Base-by-base conservation (phyloP, 2,888 invertebrate genomes). In the Eupelmus urozonus region DNA sequence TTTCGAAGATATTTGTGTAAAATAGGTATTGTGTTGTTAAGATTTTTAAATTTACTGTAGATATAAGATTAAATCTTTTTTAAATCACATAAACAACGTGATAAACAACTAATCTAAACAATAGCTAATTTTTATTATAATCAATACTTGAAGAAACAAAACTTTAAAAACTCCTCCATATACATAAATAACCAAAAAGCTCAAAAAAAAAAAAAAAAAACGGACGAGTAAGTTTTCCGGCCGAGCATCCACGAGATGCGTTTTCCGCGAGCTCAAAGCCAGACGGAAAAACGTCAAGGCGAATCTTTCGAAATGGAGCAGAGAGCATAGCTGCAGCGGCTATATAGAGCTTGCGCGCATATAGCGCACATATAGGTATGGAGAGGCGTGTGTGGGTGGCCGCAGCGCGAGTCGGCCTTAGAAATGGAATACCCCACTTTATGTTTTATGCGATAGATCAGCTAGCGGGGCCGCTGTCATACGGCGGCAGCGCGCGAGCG, bases 371-470 rank as follows among this genome's bases (percentile, higher is more conserved):
- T 29, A 78, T 65, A 49, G 20, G 53, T 53, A 20, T 4, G 20
- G 53, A 13, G n/a, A n/a, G 49, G 25, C 20, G 42, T 11, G 25
- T 55, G 34, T 45, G 42, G n/a, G n/a, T n/a, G n/a, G n/a, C n/a
- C 11, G 40, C 25, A 45, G 23, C 16, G 62, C 55, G 49, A 80
- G 78, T 82, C 82, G 84, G 85, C 87, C 87, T 87, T 86, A 88
- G 87, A 87, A 89, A 88, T 87, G 88, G 88, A 88, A 88, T 87
- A 89, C 86, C 86, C 87, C 87, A 87, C 88, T 88, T 88, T 88
- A 88, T 88, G 88, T 88, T 89, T 89, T 88, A 88, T 88, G 87
- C 87, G 88, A 89, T 89, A 88, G 89, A 89, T 89, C 88, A 89
- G 88, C 88, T 85, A 85, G 88, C 84, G 83, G 82, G 83, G 86